These are phyloP conservation scores for Dolichallabes microphthalmus DNA, from an alignment of 2,113 vertebrate genomes.

Conservation along the genomic window DNA sequence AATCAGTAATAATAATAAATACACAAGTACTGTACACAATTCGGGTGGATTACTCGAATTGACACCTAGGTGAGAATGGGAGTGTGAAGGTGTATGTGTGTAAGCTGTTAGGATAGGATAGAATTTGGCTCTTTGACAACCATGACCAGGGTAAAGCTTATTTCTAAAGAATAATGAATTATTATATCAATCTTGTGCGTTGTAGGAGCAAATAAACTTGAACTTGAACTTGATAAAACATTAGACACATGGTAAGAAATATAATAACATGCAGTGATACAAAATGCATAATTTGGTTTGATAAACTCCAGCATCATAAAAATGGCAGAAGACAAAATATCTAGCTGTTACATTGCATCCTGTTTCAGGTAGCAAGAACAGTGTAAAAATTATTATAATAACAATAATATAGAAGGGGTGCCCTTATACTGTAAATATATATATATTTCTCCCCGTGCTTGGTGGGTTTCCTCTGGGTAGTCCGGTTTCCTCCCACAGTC, in stretches of 20 bases:
- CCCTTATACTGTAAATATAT: no score
- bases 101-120: not conserved
- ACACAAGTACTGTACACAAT: not conserved
- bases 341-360: not conserved
- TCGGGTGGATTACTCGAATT: not conserved
- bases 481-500: no score
- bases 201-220: not conserved
- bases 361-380: not conserved
- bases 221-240: no score
- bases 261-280: not conserved
- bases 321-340: not conserved
- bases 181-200: not conserved
- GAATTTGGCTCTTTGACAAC: not conserved
- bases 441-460: no score
- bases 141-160: not conserved
- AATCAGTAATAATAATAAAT: not conserved
- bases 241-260: not conserved
- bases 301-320: not conserved
- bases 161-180: not conserved
- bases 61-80: not conserved
- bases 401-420: no score
- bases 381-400: no score
- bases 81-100: not conserved
- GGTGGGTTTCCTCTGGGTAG: no score
- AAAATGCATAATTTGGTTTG: not conserved